Conservation (phyloP, 2,888 invertebrate species). For the Cotesia congregata region DNA sequence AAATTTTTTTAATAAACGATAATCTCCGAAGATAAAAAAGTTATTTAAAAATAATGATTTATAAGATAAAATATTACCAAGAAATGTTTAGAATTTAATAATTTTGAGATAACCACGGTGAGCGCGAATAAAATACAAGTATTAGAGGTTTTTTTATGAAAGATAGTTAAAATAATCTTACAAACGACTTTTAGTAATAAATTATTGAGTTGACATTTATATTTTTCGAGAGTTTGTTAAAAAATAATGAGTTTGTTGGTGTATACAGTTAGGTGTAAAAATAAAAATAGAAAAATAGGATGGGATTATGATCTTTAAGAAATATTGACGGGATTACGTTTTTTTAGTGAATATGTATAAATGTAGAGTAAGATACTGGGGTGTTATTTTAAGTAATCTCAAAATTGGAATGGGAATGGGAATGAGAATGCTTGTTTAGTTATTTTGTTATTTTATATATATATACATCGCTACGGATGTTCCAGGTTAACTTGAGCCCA, state of each 20-base stretch:
- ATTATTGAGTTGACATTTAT: conserved; percentile 1
- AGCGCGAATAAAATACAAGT: not conserved
- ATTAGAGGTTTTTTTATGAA: not conserved
- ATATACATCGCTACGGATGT: conserved; percentile 33
- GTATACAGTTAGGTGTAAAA: conserved; percentile 1
- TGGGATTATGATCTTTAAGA: not conserved
- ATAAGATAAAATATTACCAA: not conserved
- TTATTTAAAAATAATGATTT: not conserved
- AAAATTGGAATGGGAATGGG: conserved; percentile 28
- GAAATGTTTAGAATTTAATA: not conserved
- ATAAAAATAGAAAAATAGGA: conserved; percentile 1
- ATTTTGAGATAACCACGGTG: not conserved
- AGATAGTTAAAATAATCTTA: not conserved
- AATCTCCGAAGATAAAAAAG: conserved; percentile 36
- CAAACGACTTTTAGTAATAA: not conserved
- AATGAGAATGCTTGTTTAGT: conserved; percentile 6
- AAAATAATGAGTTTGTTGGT: not conserved
- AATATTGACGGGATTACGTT: not conserved
- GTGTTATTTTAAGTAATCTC: conserved; percentile 66
- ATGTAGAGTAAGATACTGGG: conserved; percentile 34
- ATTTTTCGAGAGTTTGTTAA: not conserved
- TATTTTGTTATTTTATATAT: not conserved
- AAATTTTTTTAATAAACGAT: not conserved
- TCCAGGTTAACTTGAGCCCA: conserved; percentile 16
- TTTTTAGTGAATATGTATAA: conserved; percentile 11